Conservation (phyloP, 92 coral and sea anemone genomes). For the Palythoa grandis region DNA sequence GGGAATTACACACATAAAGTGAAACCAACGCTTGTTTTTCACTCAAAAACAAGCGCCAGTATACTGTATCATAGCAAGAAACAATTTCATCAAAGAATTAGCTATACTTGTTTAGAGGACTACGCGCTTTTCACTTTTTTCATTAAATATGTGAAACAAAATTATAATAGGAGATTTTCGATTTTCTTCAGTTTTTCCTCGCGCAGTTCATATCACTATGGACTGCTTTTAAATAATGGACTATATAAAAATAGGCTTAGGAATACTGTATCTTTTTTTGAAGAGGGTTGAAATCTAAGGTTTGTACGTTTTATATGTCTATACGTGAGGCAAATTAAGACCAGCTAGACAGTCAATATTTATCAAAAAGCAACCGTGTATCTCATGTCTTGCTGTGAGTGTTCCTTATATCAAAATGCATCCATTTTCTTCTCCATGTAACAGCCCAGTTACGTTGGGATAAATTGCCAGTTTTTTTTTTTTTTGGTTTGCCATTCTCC, state of each 20-base stretch:
- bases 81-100: too few relatives aligned
- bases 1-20: too few relatives aligned
- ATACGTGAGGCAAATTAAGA: background rate
- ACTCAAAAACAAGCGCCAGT: too few relatives aligned
- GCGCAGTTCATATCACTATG: too few relatives aligned
- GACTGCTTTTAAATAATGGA: too few relatives aligned
- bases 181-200: too few relatives aligned
- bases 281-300: too few relatives aligned
- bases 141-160: background rate
- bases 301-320: background rate
- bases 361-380: background rate
- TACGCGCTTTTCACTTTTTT: background rate
- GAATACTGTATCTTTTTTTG: too few relatives aligned
- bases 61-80: too few relatives aligned
- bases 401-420: background rate
- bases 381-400: conserved; percentile 16
- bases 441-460: background rate
- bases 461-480: background rate
- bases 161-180: background rate
- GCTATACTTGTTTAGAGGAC: too few relatives aligned
- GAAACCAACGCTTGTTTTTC: too few relatives aligned
- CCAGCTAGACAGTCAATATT: background rate
- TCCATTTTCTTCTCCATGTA: background rate
- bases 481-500: background rate
- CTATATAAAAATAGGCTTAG: too few relatives aligned